Base-by-base conservation (phyloP, 1,140 invertebrate species). In the Tetramorium parvispinum region DNA sequence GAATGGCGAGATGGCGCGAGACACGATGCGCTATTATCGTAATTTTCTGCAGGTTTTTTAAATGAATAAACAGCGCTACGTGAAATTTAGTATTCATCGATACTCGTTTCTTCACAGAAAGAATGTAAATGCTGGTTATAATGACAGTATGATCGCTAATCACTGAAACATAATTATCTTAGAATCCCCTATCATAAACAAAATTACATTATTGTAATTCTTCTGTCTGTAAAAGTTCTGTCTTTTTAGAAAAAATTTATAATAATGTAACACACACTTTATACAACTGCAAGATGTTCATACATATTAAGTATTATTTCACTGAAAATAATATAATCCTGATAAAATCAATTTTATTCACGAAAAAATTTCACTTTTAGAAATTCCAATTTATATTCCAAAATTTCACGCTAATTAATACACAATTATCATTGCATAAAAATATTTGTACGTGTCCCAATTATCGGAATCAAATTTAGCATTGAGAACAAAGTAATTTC, bases 251-350 rank as follows among this genome's bases (percentile, higher is more conserved):
- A 61, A 27, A 49, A 27, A 43, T 59, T 57, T 40, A 24, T n/a
- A 57, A 57, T 57, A 53, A 40, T 27, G 4, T 32, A 65, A 65
- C 16, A 75, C 6, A 57, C 13, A 73, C 11, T 55, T 37, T 57
- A 37, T 57, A 40, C 11, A 57, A 75, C 5, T 68, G 3, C 11
- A 24, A 68, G 13, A 6, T 1, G 18, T 11, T 75, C 27, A 10
- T 21, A 57, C 6, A 73, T 55, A 24, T 53, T 8, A n/a, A n/a
- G n/a, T n/a, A n/a, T 2, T 40, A 6, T 57, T 57, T 57, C 53
- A 75, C n/a, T 75, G 7, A 57, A 75, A 75, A 40, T 75, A 57
- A 55, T 40, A 40, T 57, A 24, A 57, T 75, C 13, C 46, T 53
- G 13, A 6, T 37, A 55, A 40, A 24, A 0, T 43, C 13, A 24